A percentile compares a stretch with the other conserved stretches of the same genome.
phyloP scores from a whole-genome alignment of 1,140 invertebrate species.

The Adelges cooleyi region DNA sequence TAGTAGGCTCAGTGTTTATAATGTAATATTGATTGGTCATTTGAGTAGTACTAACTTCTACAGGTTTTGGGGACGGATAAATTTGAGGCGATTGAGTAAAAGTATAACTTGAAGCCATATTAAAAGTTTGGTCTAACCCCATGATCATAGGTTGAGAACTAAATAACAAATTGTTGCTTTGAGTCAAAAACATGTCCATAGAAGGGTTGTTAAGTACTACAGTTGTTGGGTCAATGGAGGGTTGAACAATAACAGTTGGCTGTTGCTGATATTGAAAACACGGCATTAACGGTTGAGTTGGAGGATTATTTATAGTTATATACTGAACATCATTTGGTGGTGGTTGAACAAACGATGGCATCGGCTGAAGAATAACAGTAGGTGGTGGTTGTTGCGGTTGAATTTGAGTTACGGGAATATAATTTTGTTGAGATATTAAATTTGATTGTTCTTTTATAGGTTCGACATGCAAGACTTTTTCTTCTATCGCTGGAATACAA shows the following conservation, averaged over 20 bases:
- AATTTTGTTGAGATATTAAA: background rate
- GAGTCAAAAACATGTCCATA: background rate
- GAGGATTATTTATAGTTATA: slow-evolving; percentile 13
- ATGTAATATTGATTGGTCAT: slow-evolving; percentile 15
- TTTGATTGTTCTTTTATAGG: background rate
- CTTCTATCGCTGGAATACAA: background rate
- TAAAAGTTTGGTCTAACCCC: slow-evolving; percentile 12
- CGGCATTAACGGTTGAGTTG: background rate
- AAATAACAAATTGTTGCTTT: slow-evolving; percentile 14
- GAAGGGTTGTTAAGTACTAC: slow-evolving; percentile 7
- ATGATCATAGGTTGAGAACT: slow-evolving; percentile 10
- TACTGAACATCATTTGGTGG: slow-evolving; percentile 16
- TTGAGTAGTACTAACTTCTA: background rate
- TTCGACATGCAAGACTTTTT: background rate
- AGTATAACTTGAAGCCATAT: slow-evolving; percentile 19
- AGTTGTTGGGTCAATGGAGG: background rate
- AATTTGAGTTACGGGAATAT: background rate
- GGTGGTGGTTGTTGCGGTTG: background rate
- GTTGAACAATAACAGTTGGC: slow-evolving; percentile 16
- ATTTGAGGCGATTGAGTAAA: slow-evolving; percentile 16
- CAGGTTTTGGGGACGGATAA: slow-evolving; percentile 1
- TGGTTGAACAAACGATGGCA: slow-evolving; percentile 11
- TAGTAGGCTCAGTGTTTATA: slow-evolving; percentile 10
- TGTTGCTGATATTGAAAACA: slow-evolving; percentile 19
- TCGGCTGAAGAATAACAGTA: slow-evolving; percentile 3